phyloP scores from a whole-genome alignment of 2,113 vertebrate genomes.

The Amazona guildingii region DNA sequence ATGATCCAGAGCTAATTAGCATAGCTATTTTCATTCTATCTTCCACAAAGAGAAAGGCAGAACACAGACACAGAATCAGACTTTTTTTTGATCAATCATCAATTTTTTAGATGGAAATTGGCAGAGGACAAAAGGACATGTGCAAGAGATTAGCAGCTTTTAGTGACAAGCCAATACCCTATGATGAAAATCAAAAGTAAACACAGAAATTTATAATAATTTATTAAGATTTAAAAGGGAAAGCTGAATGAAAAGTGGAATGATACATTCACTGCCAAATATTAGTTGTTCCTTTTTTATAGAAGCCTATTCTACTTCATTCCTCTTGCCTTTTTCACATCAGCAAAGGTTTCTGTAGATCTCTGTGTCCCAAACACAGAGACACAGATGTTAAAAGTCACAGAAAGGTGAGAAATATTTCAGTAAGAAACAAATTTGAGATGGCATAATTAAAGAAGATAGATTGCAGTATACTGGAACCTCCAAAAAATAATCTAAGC shows the following conservation, averaged over 20 bases:
- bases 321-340: not conserved
- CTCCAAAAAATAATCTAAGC: not conserved
- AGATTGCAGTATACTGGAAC: not conserved
- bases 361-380: not conserved
- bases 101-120: not conserved
- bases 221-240: not conserved
- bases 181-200: constrained; percentile 9
- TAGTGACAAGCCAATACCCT: not conserved
- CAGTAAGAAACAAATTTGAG: not conserved
- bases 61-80: not conserved
- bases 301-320: not conserved
- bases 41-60: constrained; percentile 22
- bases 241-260: not conserved
- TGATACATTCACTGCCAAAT: not conserved
- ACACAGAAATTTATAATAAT: not conserved
- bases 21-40: constrained; percentile 36
- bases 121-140: not conserved
- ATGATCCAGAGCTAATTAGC: constrained; percentile 45
- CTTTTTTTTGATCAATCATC: not conserved
- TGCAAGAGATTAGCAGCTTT: not conserved
- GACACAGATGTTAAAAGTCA: not conserved
- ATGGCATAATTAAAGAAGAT: not conserved
- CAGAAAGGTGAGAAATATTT: not conserved
- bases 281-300: not conserved
- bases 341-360: not conserved